These are phyloP conservation scores for Drosophila aff. DNA, from an alignment of 1,140 invertebrate species.

Conservation along the genomic window DNA sequence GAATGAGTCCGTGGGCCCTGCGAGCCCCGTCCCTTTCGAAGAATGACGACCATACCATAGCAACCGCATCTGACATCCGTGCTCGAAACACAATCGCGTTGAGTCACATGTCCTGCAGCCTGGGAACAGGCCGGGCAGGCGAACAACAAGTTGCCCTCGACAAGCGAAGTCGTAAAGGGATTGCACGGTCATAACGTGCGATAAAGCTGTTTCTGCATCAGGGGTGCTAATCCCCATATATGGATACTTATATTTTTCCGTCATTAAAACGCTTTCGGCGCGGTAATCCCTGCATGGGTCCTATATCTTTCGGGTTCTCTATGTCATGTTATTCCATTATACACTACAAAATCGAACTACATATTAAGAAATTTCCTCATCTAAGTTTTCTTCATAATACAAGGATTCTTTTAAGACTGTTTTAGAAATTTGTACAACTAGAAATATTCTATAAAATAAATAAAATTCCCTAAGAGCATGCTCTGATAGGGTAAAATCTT, in stretches of 20 bases:
- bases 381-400: too few species aligned
- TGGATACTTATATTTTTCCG: background rate
- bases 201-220: background rate
- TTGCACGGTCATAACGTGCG: constrained; percentile 10
- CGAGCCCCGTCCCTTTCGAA: constrained; percentile 12
- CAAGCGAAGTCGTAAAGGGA: constrained; percentile 24
- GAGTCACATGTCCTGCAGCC: constrained; percentile 63
- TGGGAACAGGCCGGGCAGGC: constrained; percentile 17
- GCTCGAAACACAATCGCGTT: constrained; percentile 42
- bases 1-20: constrained; percentile 41
- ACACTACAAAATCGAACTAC: too few species aligned
- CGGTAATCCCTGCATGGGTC: background rate
- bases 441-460: background rate
- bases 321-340: too few species aligned
- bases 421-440: too few species aligned
- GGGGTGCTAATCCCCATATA: constrained; percentile 8
- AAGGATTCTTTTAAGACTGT: too few species aligned
- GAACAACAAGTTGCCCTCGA: constrained; percentile 37
- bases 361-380: too few species aligned
- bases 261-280: background rate
- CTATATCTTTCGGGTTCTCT: background rate
- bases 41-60: constrained; percentile 14
- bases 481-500: background rate
- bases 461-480: too few species aligned
- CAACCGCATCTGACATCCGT: constrained; percentile 26